These are phyloP conservation scores for Passer montanus DNA, from an alignment of 2,113 vertebrate genomes.

Conservation along the genomic window DNA sequence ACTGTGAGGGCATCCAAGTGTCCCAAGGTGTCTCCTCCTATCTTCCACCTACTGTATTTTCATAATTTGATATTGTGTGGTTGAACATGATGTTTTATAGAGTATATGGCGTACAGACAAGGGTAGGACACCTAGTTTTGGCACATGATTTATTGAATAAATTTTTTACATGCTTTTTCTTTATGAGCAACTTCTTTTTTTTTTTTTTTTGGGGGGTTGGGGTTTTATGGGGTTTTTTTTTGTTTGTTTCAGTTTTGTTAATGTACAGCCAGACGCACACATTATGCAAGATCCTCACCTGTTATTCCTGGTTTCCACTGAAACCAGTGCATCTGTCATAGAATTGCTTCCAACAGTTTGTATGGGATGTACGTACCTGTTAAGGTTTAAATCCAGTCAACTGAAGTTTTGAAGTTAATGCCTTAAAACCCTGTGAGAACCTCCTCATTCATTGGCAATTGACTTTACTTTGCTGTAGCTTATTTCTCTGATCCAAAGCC, in stretches of 20 bases:
- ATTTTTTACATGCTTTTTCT: not conserved
- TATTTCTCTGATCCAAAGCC: not conserved
- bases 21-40: not conserved
- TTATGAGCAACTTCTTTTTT: not conserved
- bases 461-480: not conserved
- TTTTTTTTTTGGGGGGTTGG: no score
- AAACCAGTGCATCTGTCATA: not conserved
- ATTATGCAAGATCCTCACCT: not conserved
- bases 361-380: not conserved
- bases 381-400: not conserved
- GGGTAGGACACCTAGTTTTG: not conserved
- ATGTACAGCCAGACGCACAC: not conserved
- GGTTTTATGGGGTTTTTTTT: not conserved
- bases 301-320: not conserved
- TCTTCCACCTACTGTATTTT: not conserved
- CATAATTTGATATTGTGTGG: not conserved
- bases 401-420: not conserved
- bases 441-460: not conserved
- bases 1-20: not conserved
- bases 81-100: not conserved
- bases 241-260: not conserved
- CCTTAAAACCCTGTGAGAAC: not conserved
- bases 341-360: not conserved
- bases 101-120: rapidly evolving
- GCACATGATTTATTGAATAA: not conserved